Base-by-base conservation (phyloP, 1,140 invertebrate species). In the Orussus abietinus region DNA sequence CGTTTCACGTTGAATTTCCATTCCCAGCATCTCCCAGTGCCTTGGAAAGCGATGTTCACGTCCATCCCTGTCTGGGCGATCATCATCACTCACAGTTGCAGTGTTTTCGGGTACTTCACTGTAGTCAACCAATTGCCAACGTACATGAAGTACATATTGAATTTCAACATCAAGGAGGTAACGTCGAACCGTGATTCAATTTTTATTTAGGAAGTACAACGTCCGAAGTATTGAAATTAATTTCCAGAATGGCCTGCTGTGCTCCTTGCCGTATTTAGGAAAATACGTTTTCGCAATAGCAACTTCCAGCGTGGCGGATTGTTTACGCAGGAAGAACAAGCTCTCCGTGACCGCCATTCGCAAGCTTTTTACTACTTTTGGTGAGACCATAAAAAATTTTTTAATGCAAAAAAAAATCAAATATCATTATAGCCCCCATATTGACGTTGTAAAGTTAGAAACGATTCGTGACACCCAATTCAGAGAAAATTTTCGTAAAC, bases 71-170 rank as follows among this genome's bases (percentile, higher is more conserved):
- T 97, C 3, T 95, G 90, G 90, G 92, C 92, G 2, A 91, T 96
- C 58, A 80, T 96, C 37, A 68, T 93, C 12, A 90, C 89, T 0
- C 93, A 97, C 63, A 88, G 84, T 21, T 84, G 88, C 38, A 91
- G 91, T 45, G 93, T 96, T 43, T 98, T 93, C 76, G 89, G 91
- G 1, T 96, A 93, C 73, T 96, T 96, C 73, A 96, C 90, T 3
- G 83, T 97, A 29, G 81, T 96, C 35, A 92, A 92, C 64, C 89
- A 94, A 59, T 75, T 98, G 39, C 95, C 95, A 5, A 93, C 88
- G 1, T 98, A 94, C 68, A 88, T 97, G 81, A 88, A 92, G 57
- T 82, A 86, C 58, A 88, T 96, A 36, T 75, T 97, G 5, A 76
- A 87, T 52, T 94, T 87, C 57, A 80, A 92, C 57, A 90, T 96